Conservation (phyloP, 2,113 vertebrate genomes). For the Periophthalmus modestus region DNA sequence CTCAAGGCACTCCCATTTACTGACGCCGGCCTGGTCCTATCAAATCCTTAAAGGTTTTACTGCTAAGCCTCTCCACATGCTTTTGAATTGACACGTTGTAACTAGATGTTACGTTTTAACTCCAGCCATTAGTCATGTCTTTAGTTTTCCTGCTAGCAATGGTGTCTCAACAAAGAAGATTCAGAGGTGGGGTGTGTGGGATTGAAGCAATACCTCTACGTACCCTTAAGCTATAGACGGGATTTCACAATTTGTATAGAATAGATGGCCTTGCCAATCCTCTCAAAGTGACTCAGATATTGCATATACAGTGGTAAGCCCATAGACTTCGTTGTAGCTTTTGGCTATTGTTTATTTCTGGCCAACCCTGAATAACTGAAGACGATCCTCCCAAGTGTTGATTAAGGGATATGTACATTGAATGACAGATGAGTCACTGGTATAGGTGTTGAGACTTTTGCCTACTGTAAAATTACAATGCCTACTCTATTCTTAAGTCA, state of each 20-base stretch:
- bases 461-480: constrained; percentile 37
- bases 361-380: neutral
- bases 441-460: constrained; percentile 38
- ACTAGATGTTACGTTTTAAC: constrained; percentile 55
- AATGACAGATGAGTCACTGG: constrained; percentile 45
- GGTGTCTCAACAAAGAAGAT: constrained; percentile 61
- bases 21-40: constrained; percentile 16
- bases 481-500: constrained; percentile 26
- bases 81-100: constrained; percentile 49
- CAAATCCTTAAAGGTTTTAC: constrained; percentile 29
- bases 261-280: constrained; percentile 21
- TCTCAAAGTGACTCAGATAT: constrained; percentile 43
- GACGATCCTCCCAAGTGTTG: constrained; percentile 5
- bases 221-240: constrained; percentile 48
- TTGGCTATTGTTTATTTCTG: constrained; percentile 14
- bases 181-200: constrained; percentile 51
- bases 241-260: constrained; percentile 53
- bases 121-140: constrained; percentile 56
- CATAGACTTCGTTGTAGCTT: neutral
- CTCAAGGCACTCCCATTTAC: constrained; percentile 26
- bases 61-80: constrained; percentile 26
- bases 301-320: neutral
- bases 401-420: constrained; percentile 35
- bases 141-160: constrained; percentile 50
- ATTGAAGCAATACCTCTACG: constrained; percentile 36